These are phyloP conservation scores for Suncus etruscus DNA, from an alignment of 2,113 vertebrate genomes.

Conservation along the genomic window DNA sequence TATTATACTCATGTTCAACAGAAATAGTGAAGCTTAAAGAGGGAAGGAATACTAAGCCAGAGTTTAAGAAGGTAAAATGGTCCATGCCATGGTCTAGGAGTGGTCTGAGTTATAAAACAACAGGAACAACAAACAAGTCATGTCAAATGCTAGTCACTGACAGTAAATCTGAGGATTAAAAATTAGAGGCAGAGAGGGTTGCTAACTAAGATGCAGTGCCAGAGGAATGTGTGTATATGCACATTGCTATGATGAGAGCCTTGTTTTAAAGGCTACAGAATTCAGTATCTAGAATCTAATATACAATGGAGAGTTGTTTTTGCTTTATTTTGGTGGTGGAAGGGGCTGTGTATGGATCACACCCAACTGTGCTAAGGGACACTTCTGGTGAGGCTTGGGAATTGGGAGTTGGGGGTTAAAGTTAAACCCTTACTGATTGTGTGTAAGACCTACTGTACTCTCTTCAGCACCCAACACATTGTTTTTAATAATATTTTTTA, in stretches of 20 bases:
- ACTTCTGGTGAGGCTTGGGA: too few species aligned
- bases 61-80: background rate
- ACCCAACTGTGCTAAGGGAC: too few species aligned
- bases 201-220: background rate
- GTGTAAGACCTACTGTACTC: too few species aligned
- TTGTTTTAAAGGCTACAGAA: slow-evolving; percentile 1
- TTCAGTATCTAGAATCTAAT: background rate
- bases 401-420: too few species aligned
- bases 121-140: background rate
- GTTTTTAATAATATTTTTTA: slow-evolving; percentile 39
- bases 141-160: background rate
- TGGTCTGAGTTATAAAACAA: slow-evolving; percentile 10
- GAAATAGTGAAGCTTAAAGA: slow-evolving; percentile 12
- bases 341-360: too few species aligned
- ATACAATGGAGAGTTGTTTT: background rate
- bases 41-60: background rate
- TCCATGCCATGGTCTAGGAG: background rate
- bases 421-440: too few species aligned
- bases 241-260: background rate
- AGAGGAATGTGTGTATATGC: background rate
- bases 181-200: background rate
- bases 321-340: too few species aligned
- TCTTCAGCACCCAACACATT: background rate
- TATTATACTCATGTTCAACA: background rate
- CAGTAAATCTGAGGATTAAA: background rate